Evolutionary conservation across 1,140 invertebrate species (phyloP), one percentile per base, ranked within the genome.

Genomic region (Drosophila arawakana): DNA sequence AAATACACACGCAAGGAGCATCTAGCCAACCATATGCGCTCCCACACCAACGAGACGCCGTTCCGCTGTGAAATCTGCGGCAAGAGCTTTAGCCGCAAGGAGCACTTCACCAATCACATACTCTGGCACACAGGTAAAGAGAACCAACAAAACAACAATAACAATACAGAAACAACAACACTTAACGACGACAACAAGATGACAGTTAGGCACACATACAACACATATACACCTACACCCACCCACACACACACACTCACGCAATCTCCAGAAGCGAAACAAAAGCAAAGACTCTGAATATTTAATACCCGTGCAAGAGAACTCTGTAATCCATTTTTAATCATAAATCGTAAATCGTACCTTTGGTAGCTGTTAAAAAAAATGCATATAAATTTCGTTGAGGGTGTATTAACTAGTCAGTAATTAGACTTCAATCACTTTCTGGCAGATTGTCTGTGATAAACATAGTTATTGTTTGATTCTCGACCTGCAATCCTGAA

Each of bases 1-100:
- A 96, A 96, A 49, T 98, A 98, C 90, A 97, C 96, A 1, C 94
- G 97, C 25, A 97, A 97, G 91, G 96, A 97, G 89, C 96, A 97
- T 91, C 94, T 97, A 46, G 96, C 96, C 86, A 97, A 97, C 90
- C 96, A 97, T 90, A 96, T 96, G 52, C 94, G 96, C 73, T 96
- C 96, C 90, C 91, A 92, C 61, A 98, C 97, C 69, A 97, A 97
- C 78, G 97, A 97, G 91, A 95, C 95, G 47, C 95, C 95, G 67
- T 96, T 95, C 92, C 94, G 95, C 79, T 97, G 96, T 93, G 95
- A 96, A 92, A 95, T 96, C 91, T 98, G 97, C 93, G 95, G 95
- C 90, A 97, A 97, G 93, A 96, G 96, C 46, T 98, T 98, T 92
- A 97, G 96, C 55, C 94, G 96, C 89, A 96, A 96, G 93, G 96